Conservation (phyloP, 1,140 invertebrate species). For the Aleiodes sp. region DNA sequence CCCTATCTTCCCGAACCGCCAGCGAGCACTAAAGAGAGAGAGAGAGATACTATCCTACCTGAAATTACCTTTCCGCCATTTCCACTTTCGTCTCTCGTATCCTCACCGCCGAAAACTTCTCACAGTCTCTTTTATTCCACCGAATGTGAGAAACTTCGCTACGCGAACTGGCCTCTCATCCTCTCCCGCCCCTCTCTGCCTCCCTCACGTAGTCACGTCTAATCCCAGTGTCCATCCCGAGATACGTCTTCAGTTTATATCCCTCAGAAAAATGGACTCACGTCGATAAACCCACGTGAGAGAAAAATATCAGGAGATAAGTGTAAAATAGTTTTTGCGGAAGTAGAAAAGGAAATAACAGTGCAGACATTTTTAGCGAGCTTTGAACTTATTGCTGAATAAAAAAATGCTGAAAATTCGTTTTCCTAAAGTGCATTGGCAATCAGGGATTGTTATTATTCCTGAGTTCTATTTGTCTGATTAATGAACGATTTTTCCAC, state of each 20-base stretch:
- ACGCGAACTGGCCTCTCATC: background rate
- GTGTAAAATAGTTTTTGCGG: too few species aligned
- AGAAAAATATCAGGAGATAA: too few species aligned
- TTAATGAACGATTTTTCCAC: too few species aligned
- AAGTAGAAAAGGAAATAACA: too few species aligned
- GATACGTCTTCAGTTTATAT: background rate
- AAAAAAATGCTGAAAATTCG: too few species aligned
- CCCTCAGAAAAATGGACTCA: background rate
- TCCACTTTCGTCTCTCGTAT: constrained; percentile 10
- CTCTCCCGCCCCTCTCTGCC: too few species aligned
- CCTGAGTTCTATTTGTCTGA: too few species aligned
- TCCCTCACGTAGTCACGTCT: constrained; percentile 3
- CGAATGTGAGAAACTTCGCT: background rate
- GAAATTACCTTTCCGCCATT: constrained; percentile 33
- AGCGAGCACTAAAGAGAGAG: too few species aligned
- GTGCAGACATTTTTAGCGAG: too few species aligned
- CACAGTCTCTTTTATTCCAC: constrained; percentile 1
- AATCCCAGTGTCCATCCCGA: constrained; percentile 19
- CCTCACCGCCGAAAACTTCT: background rate
- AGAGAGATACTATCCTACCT: constrained; percentile 19
- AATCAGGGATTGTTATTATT: too few species aligned
- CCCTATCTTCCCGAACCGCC: background rate
- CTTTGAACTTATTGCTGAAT: too few species aligned
- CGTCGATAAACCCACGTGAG: background rate
- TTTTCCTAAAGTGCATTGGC: too few species aligned